These are phyloP conservation scores for Apamea sordens DNA, from an alignment of 2,888 invertebrate species.

Conservation along the genomic window DNA sequence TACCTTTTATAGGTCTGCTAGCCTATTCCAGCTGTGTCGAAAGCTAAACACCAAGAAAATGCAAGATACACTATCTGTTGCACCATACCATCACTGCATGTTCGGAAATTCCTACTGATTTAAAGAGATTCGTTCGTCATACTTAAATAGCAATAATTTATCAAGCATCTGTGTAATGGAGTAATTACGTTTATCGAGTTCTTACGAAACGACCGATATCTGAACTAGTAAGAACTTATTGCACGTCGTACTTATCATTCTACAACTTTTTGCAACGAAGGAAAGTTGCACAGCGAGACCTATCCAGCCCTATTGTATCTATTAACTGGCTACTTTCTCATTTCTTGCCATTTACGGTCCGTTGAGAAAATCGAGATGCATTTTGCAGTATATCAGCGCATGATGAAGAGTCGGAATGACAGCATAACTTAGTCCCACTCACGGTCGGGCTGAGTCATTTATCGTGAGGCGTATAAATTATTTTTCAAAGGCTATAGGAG, in stretches of 20 bases:
- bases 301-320: slow-evolving; percentile 90
- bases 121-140: slow-evolving; percentile 72
- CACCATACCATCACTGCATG: slow-evolving; percentile 69
- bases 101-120: slow-evolving; percentile 75
- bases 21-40: slow-evolving; percentile 78
- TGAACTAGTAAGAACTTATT: slow-evolving; percentile 77
- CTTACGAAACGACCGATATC: slow-evolving; percentile 83
- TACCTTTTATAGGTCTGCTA: slow-evolving; percentile 80
- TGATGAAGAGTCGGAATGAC: slow-evolving; percentile 78
- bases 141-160: slow-evolving; percentile 71
- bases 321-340: slow-evolving; percentile 89
- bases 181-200: slow-evolving; percentile 80
- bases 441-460: slow-evolving; percentile 67
- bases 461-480: slow-evolving; percentile 55
- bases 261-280: slow-evolving; percentile 84
- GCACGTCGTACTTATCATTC: slow-evolving; percentile 78
- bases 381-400: slow-evolving; percentile 78
- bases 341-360: slow-evolving; percentile 88
- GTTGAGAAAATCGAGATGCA: slow-evolving; percentile 87
- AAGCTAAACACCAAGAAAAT: slow-evolving; percentile 79
- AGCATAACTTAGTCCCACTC: slow-evolving; percentile 73
- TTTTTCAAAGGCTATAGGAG: slow-evolving; percentile 46
- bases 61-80: slow-evolving; percentile 73
- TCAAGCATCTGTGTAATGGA: slow-evolving; percentile 79
- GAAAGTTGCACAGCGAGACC: slow-evolving; percentile 86